Base-by-base conservation (phyloP, 2,888 invertebrate genomes). In the Trichopoda pennipes region DNA sequence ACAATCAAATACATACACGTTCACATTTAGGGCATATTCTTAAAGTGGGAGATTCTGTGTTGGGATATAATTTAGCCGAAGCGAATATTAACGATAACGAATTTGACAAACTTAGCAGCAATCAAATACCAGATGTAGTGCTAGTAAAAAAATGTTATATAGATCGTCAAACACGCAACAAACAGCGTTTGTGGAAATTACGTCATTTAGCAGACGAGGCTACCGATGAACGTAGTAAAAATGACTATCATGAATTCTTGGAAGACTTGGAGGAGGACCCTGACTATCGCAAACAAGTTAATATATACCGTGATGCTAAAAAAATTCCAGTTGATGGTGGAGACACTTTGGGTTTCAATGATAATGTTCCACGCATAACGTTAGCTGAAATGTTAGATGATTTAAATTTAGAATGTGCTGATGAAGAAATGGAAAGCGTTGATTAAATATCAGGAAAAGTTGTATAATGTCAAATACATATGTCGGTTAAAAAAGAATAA, bases 241-340 rank as follows among this genome's bases (percentile, higher is more conserved):
- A 93, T 86, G 98, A 99, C 87, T 99, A 97, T 91, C 94, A 95
- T 86, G 98, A 98, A 86, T 99, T 99, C 92, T 92, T 99, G 91
- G 98, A 99, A 86, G 99, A 99, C 89, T 92, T 99, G 84, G 99
- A 99, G 91, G 99, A 99, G 91, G 98, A 99, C 91, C 95, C 95
- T 4, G 94, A 94, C 16, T 93, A 97, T 88, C 93, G 99, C 74
- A 96, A 97, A 89, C 96, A 98, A 89, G 94, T 99, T 64, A 99
- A 99, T 90, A 98, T 99, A 84, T 99, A 97, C 92, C 94, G 94
- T 87, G 92, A 93, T 21, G 90, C 92, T 16, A 87, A 89, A 6
- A 91, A 91, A 83, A 91, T 93, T 76, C 92, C 93, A 42, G 92
- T 93, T 1, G 94, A 95, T 88, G 91, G 92, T 0, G 81, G 84